phyloP scores from a whole-genome alignment of 2,888 invertebrate genomes.

The Mycalesis mineus region DNA sequence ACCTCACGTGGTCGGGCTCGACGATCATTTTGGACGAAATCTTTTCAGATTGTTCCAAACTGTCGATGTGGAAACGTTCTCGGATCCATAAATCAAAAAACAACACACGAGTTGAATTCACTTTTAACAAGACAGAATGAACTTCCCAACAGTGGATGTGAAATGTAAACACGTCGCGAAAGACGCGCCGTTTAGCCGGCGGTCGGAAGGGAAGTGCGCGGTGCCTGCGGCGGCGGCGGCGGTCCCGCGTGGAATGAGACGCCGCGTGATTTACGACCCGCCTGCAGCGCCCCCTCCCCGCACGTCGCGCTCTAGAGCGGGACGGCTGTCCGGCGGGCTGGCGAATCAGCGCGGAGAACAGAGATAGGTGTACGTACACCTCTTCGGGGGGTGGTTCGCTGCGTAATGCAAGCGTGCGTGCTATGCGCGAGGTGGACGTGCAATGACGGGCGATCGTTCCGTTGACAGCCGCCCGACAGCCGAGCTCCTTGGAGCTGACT shows the following conservation, averaged over 20 bases:
- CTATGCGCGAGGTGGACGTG: constrained; percentile 77
- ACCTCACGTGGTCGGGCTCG: constrained; percentile 76
- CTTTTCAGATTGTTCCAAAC: constrained; percentile 64
- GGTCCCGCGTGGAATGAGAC: constrained; percentile 78
- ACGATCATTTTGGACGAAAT: constrained; percentile 75
- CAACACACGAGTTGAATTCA: constrained; percentile 56
- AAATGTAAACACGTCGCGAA: constrained; percentile 74
- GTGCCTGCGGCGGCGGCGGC: constrained; percentile 74
- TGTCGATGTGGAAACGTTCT: constrained; percentile 48
- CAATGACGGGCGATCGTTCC: constrained; percentile 73
- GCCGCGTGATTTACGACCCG: constrained; percentile 78
- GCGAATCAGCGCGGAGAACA: constrained; percentile 40
- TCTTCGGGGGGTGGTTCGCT: constrained; percentile 73
- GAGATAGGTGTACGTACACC: constrained; percentile 57
- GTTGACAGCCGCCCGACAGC: constrained; percentile 71
- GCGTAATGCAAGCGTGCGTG: constrained; percentile 78
- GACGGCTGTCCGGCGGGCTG: constrained; percentile 42
- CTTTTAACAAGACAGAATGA: constrained; percentile 52
- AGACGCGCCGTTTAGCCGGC: constrained; percentile 72
- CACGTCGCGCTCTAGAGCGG: constrained; percentile 59
- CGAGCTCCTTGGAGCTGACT: constrained; percentile 64
- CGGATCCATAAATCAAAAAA: constrained; percentile 72
- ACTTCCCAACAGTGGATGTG: constrained; percentile 60
- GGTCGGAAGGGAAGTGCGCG: constrained; percentile 72
- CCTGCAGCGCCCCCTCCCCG: constrained; percentile 76